Evolutionary conservation across 1,140 invertebrate genomes (phyloP).

Genomic region (Temnothorax longispinosus): DNA sequence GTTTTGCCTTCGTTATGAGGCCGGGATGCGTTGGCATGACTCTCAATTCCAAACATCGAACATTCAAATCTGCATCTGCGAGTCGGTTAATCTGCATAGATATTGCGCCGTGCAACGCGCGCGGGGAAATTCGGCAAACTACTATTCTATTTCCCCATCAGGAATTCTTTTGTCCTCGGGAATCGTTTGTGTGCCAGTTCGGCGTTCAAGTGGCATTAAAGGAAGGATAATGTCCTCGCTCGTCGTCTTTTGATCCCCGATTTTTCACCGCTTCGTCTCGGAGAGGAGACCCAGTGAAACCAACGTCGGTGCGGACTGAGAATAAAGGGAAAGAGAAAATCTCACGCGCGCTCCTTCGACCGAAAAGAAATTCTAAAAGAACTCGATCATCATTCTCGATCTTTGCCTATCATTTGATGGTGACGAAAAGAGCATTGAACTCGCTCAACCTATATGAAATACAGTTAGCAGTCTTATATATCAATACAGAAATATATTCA

Average conservation of each 20-base stretch:
- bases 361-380: slow-evolving; percentile 10
- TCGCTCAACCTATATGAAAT: neutral
- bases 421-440: neutral
- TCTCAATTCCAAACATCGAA: slow-evolving; percentile 46
- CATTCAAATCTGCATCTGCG: slow-evolving; percentile 63
- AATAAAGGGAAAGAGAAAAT: slow-evolving; percentile 16
- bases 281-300: neutral
- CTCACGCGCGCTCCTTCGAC: neutral
- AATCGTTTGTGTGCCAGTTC: slow-evolving; percentile 45
- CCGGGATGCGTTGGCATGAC: slow-evolving; percentile 30
- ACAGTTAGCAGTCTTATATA: neutral
- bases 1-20: slow-evolving; percentile 19
- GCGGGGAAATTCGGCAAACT: slow-evolving; percentile 57
- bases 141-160: slow-evolving; percentile 48
- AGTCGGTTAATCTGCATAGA: slow-evolving; percentile 66
- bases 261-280: slow-evolving; percentile 12
- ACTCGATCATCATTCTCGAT: neutral
- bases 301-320: neutral
- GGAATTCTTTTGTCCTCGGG: slow-evolving; percentile 59
- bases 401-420: neutral
- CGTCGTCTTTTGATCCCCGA: slow-evolving; percentile 45
- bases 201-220: slow-evolving; percentile 57
- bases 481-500: neutral
- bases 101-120: slow-evolving; percentile 59
- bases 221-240: slow-evolving; percentile 38